phyloP scores from a whole-genome alignment of 2,888 invertebrate genomes.

The Meta bourneti region DNA sequence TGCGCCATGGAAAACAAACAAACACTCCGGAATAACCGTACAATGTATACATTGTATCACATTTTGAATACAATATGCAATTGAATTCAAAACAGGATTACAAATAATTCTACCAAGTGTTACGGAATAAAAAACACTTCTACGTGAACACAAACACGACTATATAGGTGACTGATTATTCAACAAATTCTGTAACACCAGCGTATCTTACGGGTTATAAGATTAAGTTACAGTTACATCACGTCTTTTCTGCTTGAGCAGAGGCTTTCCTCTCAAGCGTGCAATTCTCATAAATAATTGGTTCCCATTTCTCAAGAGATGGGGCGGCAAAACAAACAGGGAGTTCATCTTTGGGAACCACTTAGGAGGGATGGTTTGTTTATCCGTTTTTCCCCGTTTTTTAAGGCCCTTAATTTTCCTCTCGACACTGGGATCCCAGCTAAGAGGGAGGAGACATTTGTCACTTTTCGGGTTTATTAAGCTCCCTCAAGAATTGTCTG shows the following conservation, averaged over 20 bases:
- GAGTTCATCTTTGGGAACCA: constrained; percentile 22
- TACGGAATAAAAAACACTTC: too few relatives aligned
- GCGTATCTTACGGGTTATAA: too few relatives aligned
- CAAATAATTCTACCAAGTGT: too few relatives aligned
- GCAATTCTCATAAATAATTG: constrained; percentile 32
- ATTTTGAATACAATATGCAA: too few relatives aligned
- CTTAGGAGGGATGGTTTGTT: constrained; percentile 1
- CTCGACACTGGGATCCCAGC: neutral
- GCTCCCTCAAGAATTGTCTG: neutral
- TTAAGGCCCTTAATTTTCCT: neutral
- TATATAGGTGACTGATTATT: too few relatives aligned
- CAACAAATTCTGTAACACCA: too few relatives aligned
- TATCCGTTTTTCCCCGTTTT: constrained; percentile 19
- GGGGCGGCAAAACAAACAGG: constrained; percentile 10
- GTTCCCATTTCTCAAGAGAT: neutral
- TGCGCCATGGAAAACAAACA: too few relatives aligned
- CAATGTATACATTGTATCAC: too few relatives aligned
- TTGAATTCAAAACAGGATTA: too few relatives aligned
- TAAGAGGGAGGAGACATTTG: neutral
- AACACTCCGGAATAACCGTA: too few relatives aligned
- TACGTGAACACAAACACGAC: too few relatives aligned
- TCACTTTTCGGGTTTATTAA: neutral
- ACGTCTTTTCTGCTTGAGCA: neutral
- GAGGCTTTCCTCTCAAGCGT: neutral
- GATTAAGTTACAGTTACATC: neutral